Evolutionary conservation across 2,113 vertebrate species (phyloP).

Genomic region (Illadopsis cleaveri): DNA sequence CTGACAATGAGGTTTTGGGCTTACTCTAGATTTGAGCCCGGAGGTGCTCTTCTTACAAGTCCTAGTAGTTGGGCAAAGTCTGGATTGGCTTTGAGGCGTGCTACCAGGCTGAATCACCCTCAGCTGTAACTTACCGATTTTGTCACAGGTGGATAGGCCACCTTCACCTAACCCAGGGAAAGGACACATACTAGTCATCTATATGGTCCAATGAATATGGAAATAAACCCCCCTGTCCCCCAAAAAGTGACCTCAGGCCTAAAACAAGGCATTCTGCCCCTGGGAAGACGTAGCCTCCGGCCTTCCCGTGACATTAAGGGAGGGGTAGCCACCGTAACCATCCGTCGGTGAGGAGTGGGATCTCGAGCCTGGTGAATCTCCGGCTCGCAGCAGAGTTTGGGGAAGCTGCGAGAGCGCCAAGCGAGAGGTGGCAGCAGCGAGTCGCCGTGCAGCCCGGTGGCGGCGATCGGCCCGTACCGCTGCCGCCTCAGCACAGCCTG

Average conservation of each 20-base stretch:
- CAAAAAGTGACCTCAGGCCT: accelerated
- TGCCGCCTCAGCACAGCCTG: neutral
- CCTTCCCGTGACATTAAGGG: neutral
- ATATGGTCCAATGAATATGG: neutral
- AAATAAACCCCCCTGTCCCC: accelerated
- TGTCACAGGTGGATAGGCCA: neutral
- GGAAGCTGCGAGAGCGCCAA: neutral
- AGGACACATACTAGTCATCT: too few relatives aligned
- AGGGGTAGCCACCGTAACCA: too few relatives aligned
- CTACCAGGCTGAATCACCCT: neutral
- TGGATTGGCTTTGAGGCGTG: neutral
- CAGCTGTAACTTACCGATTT: neutral
- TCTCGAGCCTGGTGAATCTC: neutral
- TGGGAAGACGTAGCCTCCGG: neutral
- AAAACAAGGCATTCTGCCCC: neutral
- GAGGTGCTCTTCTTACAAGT: neutral
- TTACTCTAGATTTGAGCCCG: neutral
- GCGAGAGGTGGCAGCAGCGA: slow-evolving; percentile 80
- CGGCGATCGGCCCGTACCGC: neutral
- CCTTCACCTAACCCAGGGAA: neutral
- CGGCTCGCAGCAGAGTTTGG: accelerated
- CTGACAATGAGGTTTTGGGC: neutral
- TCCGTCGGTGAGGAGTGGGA: too few relatives aligned
- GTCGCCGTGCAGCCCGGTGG: slow-evolving; percentile 9
- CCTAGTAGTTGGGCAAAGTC: neutral